phyloP scores from a whole-genome alignment of 2,797 vertebrate species.

The Smutsia gigantea region DNA sequence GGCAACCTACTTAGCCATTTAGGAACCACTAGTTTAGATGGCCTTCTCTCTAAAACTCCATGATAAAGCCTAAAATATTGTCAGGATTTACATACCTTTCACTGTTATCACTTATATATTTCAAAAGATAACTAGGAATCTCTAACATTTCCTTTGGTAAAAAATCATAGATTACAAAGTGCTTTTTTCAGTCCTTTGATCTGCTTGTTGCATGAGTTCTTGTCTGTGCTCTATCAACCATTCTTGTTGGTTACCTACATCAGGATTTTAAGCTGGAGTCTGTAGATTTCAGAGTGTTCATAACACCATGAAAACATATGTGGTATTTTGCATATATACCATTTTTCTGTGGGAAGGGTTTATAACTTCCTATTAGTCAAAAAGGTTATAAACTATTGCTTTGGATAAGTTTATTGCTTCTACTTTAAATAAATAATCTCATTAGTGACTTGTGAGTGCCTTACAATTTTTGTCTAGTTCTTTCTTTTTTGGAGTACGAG shows the following conservation, averaged over 20 bases:
- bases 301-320: not conserved
- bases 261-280: not conserved
- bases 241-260: not conserved
- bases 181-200: not conserved
- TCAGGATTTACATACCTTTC: slow-evolving; percentile 16
- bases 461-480: slow-evolving; percentile 20
- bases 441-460: not conserved
- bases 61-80: slow-evolving; percentile 14
- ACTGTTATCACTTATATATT: slow-evolving; percentile 41
- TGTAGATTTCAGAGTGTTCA: not conserved
- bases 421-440: slow-evolving; percentile 54
- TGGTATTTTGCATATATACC: not conserved
- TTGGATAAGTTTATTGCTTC: slow-evolving; percentile 45
- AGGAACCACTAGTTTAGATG: slow-evolving; percentile 24
- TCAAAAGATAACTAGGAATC: slow-evolving; percentile 46
- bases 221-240: not conserved
- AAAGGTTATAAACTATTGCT: slow-evolving; percentile 33
- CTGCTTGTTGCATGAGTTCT: not conserved
- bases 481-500: not conserved
- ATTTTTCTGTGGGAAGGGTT: not conserved
- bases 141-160: not conserved
- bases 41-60: slow-evolving; percentile 5
- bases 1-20: slow-evolving; percentile 30
- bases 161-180: not conserved
- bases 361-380: slow-evolving; percentile 1